phyloP scores from a whole-genome alignment of 2,113 vertebrate species.

The Anhinga anhinga region DNA sequence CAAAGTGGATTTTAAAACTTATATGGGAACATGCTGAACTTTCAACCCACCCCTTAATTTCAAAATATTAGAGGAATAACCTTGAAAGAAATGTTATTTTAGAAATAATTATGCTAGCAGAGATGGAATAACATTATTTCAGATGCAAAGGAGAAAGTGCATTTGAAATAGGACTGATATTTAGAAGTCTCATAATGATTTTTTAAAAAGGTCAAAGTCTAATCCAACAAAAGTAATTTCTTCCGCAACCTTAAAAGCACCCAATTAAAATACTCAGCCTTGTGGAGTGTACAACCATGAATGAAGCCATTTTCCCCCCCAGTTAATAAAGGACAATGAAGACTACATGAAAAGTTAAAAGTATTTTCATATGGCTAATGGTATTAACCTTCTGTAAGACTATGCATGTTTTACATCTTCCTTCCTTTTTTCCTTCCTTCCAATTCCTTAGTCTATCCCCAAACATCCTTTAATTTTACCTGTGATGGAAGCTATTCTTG shows the following conservation, averaged over 20 bases:
- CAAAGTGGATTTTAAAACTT: neutral
- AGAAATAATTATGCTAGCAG: neutral
- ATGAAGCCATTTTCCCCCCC: neutral
- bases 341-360: neutral
- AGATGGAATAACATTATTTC: neutral
- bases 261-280: neutral
- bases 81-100: neutral
- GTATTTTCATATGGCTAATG: neutral
- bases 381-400: neutral
- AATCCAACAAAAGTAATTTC: neutral
- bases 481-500: conserved; percentile 84
- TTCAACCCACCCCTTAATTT: neutral
- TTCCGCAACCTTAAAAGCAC: neutral
- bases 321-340: neutral
- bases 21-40: neutral
- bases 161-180: neutral
- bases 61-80: neutral
- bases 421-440: neutral
- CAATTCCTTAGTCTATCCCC: neutral
- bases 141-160: neutral
- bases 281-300: neutral
- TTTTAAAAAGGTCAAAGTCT: neutral
- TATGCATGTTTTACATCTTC: neutral
- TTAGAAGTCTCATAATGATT: neutral
- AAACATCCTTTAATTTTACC: conserved; percentile 77